These are phyloP conservation scores for Ephydatia muelleri DNA, from an alignment of 37 sponge, comb jelly and placozoan genomes.

Conservation along the genomic window DNA sequence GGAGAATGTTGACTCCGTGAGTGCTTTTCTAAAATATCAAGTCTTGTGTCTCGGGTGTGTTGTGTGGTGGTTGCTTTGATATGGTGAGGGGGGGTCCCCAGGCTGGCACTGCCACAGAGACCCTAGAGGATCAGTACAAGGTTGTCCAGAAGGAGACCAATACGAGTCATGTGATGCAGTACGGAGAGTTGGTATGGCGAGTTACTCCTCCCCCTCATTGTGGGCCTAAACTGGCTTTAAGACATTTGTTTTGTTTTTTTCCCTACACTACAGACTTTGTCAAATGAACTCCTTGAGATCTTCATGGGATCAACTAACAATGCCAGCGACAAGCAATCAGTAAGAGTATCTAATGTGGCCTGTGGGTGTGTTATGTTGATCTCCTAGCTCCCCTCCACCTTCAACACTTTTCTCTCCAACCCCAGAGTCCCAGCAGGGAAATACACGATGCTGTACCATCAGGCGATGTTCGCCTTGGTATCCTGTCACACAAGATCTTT, in stretches of 20 bases:
- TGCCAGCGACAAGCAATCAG: not conserved
- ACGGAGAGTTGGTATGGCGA: constrained; percentile 63
- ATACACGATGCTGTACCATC: constrained; percentile 39
- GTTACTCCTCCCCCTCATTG: not conserved
- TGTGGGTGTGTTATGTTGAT: not conserved
- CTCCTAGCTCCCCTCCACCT: not conserved
- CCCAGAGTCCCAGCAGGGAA: not conserved
- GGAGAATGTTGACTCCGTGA: constrained; percentile 71
- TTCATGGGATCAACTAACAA: constrained; percentile 34
- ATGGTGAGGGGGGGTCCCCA: not conserved
- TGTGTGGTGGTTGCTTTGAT: not conserved
- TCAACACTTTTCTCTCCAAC: not conserved
- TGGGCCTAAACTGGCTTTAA: not conserved
- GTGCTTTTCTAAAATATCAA: not conserved
- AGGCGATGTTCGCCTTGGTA: constrained; percentile 55
- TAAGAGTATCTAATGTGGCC: not conserved
- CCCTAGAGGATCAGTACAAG: constrained; percentile 63
- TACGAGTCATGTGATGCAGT: constrained; percentile 65
- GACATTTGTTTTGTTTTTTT: not conserved
- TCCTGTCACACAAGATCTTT: constrained; percentile 38
- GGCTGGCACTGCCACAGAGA: constrained; percentile 49
- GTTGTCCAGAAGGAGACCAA: constrained; percentile 71
- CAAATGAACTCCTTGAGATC: constrained; percentile 12
- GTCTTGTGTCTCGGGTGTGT: not conserved
- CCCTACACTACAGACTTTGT: constrained; percentile 9